Percentiles rank a stretch among this genome's conserved stretches.
These are phyloP conservation scores for Heliconius hewitsoni DNA, from an alignment of 1,140 invertebrate species.

Conservation along the genomic window DNA sequence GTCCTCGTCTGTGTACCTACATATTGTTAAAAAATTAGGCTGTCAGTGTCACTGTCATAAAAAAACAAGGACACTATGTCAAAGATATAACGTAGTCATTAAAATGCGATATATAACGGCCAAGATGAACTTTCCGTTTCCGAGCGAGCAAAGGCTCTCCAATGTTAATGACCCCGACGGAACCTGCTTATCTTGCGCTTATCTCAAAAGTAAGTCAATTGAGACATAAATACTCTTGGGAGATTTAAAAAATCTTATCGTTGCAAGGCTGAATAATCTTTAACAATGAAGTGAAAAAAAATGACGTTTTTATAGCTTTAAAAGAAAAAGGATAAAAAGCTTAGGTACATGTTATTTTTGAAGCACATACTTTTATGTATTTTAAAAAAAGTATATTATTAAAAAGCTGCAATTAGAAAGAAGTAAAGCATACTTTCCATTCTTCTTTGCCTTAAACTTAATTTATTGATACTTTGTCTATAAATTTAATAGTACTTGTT, in stretches of 20 bases:
- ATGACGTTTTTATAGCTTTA: constrained; percentile 5
- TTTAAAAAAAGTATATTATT: neutral
- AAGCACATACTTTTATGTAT: neutral
- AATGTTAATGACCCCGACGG: constrained; percentile 50
- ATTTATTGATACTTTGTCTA: neutral
- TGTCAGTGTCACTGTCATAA: constrained; percentile 17
- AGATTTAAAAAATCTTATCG: constrained; percentile 20
- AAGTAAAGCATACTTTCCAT: neutral
- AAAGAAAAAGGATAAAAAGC: constrained; percentile 6
- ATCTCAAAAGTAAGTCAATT: constrained; percentile 54
- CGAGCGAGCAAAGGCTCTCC: constrained; percentile 33
- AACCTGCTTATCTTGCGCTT: constrained; percentile 55
- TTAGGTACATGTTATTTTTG: constrained; percentile 16
- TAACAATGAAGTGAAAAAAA: neutral
- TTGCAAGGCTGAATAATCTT: constrained; percentile 10
- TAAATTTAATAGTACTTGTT: neutral
- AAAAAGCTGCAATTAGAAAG: too few species aligned
- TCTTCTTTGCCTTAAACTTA: neutral
- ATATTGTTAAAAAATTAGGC: constrained; percentile 20
- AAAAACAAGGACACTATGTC: constrained; percentile 38
- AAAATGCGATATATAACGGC: constrained; percentile 32
- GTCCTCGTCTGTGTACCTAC: neutral
- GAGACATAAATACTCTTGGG: constrained; percentile 40
- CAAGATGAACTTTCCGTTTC: constrained; percentile 38
- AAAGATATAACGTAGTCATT: constrained; percentile 28